phyloP scores from a whole-genome alignment of 2,888 invertebrate genomes.

The Caenorhabditis sp. region DNA sequence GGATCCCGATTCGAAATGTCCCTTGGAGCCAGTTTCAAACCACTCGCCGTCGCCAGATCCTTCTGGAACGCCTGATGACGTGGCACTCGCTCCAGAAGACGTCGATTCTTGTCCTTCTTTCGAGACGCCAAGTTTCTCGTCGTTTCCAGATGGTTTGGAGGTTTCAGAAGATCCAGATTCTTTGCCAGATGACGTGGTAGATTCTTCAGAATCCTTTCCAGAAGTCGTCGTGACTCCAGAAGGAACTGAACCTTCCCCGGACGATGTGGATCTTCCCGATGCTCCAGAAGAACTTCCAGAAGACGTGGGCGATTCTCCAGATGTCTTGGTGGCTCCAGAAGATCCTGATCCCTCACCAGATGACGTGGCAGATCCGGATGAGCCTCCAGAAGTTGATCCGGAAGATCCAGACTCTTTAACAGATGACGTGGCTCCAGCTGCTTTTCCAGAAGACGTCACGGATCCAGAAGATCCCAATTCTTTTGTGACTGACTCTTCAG shows the following conservation, averaged over 20 bases:
- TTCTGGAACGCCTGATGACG: background rate
- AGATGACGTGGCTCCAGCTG: too few relatives aligned
- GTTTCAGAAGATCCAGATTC: constrained; percentile 2
- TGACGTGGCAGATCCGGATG: constrained; percentile 14
- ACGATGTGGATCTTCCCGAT: constrained; percentile 1
- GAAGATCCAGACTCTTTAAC: constrained; percentile 16
- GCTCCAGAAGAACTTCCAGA: constrained; percentile 8
- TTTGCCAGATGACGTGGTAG: background rate
- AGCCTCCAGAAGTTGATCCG: constrained; percentile 1
- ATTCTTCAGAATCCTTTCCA: constrained; percentile 1
- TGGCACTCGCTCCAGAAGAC: constrained; percentile 1
- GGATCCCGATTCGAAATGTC: constrained; percentile 27
- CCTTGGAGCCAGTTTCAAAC: constrained; percentile 32
- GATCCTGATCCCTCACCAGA: constrained; percentile 12
- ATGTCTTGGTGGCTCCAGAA: background rate
- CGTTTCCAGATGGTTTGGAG: background rate
- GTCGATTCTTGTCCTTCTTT: constrained; percentile 7
- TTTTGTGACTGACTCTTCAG: background rate
- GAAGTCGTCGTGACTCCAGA: background rate
- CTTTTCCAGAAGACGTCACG: background rate
- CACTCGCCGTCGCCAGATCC: constrained; percentile 23
- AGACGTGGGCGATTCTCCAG: constrained; percentile 7
- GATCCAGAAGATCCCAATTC: constrained; percentile 7
- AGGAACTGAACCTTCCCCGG: background rate
- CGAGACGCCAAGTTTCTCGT: background rate